Base-by-base conservation (phyloP, 2,888 invertebrate genomes). In the Acleris holmiana region DNA sequence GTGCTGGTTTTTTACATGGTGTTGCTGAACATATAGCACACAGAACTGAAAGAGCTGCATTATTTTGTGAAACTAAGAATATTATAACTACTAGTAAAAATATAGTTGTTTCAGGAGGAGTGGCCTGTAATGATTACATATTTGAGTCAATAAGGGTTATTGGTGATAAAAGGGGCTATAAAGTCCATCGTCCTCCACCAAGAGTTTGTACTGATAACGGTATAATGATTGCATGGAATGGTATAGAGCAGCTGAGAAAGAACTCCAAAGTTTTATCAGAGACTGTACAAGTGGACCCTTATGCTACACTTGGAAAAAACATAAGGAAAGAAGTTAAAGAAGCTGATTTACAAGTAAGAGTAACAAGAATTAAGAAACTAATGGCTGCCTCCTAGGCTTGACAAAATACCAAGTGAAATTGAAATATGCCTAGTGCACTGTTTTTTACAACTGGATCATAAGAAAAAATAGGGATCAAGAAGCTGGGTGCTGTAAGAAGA, bases 161-260 rank as follows among this genome's bases (percentile, higher is more conserved):
- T 68, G 96, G 97, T 72, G 77, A 92, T 17, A 93, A 94, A 72
- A 93, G 94, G 75, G 94, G 93, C 1, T 97, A 95, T 75, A 91
- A 90, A 76, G 89, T 97, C 4, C 91, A 94, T 62, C 94, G 96
- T 64, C 98, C 99, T 15, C 96, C 98, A 3, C 95, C 96, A 21
- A 93, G 94, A 77, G 93, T 98, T 10, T 99, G 99, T 83, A 98
- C 98, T 0, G 99, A 99, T 84, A 99, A 99, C 94, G 99, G 99
- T 7, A 94, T 98, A 40, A 99, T 99, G 99, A 97, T 99, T 75
- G 99, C 99, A 18, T 99, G 99, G 99, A 99, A 99, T 93, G 99
- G 98, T 8, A 92, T 98, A 58, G 99, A 99, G 88, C 96, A 95
- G 84, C 93, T 94, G 74, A 86, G 78, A 61, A 84, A 82, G 23